Conservation (phyloP, 2,888 invertebrate genomes). For the Norana najaformis region DNA sequence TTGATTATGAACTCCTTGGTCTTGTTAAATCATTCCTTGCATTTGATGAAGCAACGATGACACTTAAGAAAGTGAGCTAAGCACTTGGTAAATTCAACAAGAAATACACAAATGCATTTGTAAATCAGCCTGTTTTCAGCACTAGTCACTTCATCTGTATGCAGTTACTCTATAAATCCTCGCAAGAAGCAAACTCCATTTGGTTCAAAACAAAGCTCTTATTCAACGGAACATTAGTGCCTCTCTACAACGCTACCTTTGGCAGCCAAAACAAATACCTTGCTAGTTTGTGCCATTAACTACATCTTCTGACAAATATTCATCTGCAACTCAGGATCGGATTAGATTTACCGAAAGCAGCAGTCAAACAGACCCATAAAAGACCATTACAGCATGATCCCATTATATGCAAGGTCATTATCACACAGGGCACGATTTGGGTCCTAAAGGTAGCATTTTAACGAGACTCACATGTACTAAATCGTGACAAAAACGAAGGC, state of each 20-base stretch:
- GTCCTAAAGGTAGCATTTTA: too few species aligned
- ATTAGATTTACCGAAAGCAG: too few species aligned
- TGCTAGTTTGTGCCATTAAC: too few species aligned
- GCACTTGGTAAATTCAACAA: neutral
- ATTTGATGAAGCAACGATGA: neutral
- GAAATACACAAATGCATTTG: neutral
- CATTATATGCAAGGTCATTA: too few species aligned
- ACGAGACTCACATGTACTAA: too few species aligned
- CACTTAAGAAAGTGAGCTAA: neutral
- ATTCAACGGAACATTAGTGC: neutral
- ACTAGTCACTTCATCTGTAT: neutral
- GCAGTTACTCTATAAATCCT: neutral
- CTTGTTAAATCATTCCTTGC: neutral
- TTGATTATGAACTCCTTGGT: neutral
- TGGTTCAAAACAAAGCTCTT: neutral
- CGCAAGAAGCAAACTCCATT: neutral
- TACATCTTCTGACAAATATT: neutral
- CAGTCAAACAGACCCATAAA: too few species aligned
- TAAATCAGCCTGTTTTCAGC: neutral
- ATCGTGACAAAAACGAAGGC: too few species aligned
- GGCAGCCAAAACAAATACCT: neutral
- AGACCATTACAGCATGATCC: too few species aligned
- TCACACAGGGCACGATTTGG: too few species aligned
- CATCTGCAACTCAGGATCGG: too few species aligned
- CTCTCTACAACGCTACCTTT: neutral